These are phyloP conservation scores for Villa cingulata DNA, from an alignment of 2,888 invertebrate genomes.

Conservation along the genomic window DNA sequence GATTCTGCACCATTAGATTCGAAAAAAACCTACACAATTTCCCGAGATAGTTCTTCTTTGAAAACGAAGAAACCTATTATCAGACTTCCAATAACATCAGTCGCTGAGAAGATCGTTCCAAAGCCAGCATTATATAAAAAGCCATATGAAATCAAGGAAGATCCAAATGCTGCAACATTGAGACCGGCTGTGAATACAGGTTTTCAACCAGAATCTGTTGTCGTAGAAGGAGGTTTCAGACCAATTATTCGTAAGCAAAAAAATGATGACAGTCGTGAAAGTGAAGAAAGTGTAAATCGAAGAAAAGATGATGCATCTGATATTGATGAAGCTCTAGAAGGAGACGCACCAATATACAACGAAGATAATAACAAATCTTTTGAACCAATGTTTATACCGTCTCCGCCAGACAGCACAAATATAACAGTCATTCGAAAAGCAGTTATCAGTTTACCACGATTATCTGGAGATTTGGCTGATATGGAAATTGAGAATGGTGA, in stretches of 20 bases:
- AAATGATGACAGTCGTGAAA: constrained; percentile 39
- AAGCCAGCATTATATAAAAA: constrained; percentile 21
- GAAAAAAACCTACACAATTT: constrained; percentile 15
- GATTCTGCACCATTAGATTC: constrained; percentile 25
- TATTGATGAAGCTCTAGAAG: constrained; percentile 30
- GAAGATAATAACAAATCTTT: constrained; percentile 48
- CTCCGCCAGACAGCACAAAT: constrained; percentile 53
- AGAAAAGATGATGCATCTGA: constrained; percentile 32
- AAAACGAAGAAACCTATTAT: constrained; percentile 11
- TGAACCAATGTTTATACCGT: constrained; percentile 70
- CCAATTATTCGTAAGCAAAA: constrained; percentile 43
- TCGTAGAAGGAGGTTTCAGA: constrained; percentile 72
- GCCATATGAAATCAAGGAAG: constrained; percentile 22
- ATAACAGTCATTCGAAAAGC: constrained; percentile 24
- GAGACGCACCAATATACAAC: constrained; percentile 32
- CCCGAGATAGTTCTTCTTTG: constrained; percentile 7
- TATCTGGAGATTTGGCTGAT: constrained; percentile 23
- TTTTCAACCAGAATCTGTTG: constrained; percentile 66
- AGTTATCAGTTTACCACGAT: constrained; percentile 34
- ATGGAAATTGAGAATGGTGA: constrained; percentile 33
- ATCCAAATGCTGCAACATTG: constrained; percentile 30
- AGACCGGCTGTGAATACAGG: constrained; percentile 56
- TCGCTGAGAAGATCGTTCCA: background rate
- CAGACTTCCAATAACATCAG: constrained; percentile 2
- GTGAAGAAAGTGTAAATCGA: constrained; percentile 30